Percentiles rank a stretch among this genome's conserved stretches.
phyloP scores from a whole-genome alignment of 2,888 invertebrate species.

The Conchocele bisecta region DNA sequence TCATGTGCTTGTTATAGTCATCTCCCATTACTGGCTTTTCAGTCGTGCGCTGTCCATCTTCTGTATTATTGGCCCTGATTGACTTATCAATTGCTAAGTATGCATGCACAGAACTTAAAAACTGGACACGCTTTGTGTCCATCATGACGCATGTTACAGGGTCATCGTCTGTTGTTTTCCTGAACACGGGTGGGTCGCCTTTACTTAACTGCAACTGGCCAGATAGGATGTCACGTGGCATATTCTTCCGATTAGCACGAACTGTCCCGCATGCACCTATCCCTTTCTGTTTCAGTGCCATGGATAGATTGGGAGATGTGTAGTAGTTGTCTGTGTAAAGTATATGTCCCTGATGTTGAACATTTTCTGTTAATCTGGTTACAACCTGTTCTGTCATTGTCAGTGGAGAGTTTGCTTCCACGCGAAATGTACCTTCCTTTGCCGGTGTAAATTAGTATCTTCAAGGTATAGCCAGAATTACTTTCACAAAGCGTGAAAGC shows the following conservation, averaged over 20 bases:
- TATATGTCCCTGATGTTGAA: conserved; percentile 7
- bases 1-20: too few relatives aligned
- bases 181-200: neutral
- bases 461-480: neutral
- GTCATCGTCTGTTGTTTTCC: neutral
- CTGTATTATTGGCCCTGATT: too few relatives aligned
- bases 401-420: too few relatives aligned
- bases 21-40: too few relatives aligned
- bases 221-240: neutral
- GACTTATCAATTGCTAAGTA: too few relatives aligned
- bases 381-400: too few relatives aligned
- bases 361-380: neutral
- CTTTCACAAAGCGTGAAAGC: too few relatives aligned
- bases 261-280: conserved; percentile 33
- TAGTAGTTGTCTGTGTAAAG: conserved; percentile 25
- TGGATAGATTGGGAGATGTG: conserved; percentile 6
- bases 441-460: neutral
- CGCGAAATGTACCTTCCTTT: too few relatives aligned
- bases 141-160: neutral
- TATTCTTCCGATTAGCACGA: conserved; percentile 20
- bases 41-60: too few relatives aligned
- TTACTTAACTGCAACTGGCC: neutral
- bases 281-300: conserved; percentile 6
- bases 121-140: neutral
- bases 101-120: neutral